phyloP scores from a whole-genome alignment of 2,888 invertebrate genomes.

The Hypercompe scribonia region DNA sequence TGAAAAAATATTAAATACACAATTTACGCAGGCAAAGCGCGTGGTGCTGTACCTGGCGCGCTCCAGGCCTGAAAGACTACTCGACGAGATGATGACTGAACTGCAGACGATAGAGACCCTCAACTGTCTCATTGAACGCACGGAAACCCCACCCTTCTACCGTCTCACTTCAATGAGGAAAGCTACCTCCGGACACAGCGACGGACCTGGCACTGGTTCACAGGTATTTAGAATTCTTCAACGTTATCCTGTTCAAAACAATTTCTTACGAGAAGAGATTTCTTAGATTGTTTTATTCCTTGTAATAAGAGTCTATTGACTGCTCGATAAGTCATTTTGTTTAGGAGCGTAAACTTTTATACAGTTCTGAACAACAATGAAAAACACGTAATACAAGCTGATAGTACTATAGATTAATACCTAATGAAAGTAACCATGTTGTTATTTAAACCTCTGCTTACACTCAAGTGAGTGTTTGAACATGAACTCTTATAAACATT shows the following conservation, averaged over 20 bases:
- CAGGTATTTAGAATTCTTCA: conserved; percentile 61
- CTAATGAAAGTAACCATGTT: too few relatives aligned
- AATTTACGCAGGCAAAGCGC: conserved; percentile 92
- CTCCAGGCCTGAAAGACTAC: conserved; percentile 95
- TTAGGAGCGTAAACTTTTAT: too few relatives aligned
- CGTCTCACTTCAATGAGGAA: conserved; percentile 96
- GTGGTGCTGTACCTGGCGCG: conserved; percentile 97
- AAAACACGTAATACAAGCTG: too few relatives aligned
- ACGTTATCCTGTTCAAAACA: not conserved
- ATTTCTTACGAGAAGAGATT: too few relatives aligned
- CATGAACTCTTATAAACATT: too few relatives aligned
- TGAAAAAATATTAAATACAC: not conserved
- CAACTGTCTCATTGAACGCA: conserved; percentile 97
- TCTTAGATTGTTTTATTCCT: too few relatives aligned
- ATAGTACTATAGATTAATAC: too few relatives aligned
- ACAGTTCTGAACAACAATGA: too few relatives aligned
- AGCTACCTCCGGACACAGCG: conserved; percentile 90
- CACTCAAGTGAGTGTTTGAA: too few relatives aligned
- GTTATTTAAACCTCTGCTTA: too few relatives aligned
- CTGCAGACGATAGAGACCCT: conserved; percentile 98
- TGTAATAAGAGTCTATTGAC: too few relatives aligned
- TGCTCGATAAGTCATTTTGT: too few relatives aligned
- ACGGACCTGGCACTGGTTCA: conserved; percentile 79
- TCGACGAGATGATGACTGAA: conserved; percentile 99
- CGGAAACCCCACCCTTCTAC: conserved; percentile 99